Base-by-base conservation (phyloP, 2,113 vertebrate species). In the Nettapus auritus region DNA sequence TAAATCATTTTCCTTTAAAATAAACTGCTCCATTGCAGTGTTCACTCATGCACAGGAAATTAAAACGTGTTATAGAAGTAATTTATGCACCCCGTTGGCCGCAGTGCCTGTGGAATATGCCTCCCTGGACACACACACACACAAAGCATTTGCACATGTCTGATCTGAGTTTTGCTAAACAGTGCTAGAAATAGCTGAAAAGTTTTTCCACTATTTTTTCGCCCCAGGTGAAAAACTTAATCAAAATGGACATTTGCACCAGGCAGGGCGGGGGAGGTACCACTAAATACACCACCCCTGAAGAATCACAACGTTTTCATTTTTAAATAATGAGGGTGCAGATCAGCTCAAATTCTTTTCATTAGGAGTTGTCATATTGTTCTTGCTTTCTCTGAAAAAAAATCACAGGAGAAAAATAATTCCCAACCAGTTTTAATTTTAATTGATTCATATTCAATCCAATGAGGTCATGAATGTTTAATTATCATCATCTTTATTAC, bases 401-500 rank as follows among this genome's bases (percentile, higher is more conserved):
- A 31, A 83, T 64, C 79, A 67, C n/a, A 18, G 13, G 59, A 94
- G 82, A 34, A 66, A 90, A 93, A 83, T 42, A 86, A 92, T 59
- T 78, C 90, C 80, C 88, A 86, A 31, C 55, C 73, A 95, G 94
- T 88, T 88, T 92, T 81, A 77, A 93, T 93, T 95, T 92, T 80
- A 95, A 95, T 83, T 86, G 86, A 96, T 95, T 96, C 76, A 59
- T 86, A 96, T 86, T 88, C 90, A 92, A 55, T 33, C 82, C 90
- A 92, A 64, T 86, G 88, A 94, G 95, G 94, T 96, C 95, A 92
- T 62, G 88, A 88, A 93, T 94, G 90, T 92, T 96, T 94, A 97
- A 97, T 95, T 94, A 97, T 56, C 92, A 94, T 90, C 94, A 90
- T 86, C 92, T 69, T 73, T 78, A 96, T 86, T 94, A 95, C 60